Base-by-base conservation (phyloP, 2,113 vertebrate genomes). In the Callopanchax toddi region DNA sequence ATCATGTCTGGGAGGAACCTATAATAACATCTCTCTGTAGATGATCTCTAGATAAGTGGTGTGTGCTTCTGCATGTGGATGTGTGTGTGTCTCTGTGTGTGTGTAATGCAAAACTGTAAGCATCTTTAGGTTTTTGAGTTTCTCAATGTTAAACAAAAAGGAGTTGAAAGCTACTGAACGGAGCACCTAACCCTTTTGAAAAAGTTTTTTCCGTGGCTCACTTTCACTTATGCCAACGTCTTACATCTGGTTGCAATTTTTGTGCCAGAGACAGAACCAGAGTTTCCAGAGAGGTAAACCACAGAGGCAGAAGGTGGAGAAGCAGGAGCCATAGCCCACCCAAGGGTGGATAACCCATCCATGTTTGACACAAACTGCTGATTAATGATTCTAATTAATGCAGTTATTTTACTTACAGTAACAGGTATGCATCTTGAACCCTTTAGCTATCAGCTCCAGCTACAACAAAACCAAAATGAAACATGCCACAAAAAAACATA, bases 241-340 rank as follows among this genome's bases (percentile, higher is more conserved):
- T 49, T 64, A 69, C 83, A 87, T 87, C 86, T 89, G 83, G 76
- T 54, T 63, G 76, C 77, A 74, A 89, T 87, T 85, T 12, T 83
- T 72, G 68, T 86, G 80, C 85, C 89, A 92, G 76, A 87, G 85
- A 83, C 62, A 72, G 43, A 68, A 71, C 81, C 73, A 70, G 60
- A 81, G 49, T 88, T 86, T 86, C 76, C 86, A 88, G 53, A 80
- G 85, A 87, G 82, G 82, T 87, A 89, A 84, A 88, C 89, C 90
- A 83, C 89, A 79, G 81, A 71, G 50, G 79, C 85, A 86, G 78
- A 86, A 86, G 85, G 87, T 88, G 80, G 79, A 78, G 75, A 79
- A 75, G 66, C 60, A 75, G 36, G 2, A 11, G 71, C 51, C 69
- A 57, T 50, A 60, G 84, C 87, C 90, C 90, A 91, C 91, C 90